Base-by-base conservation (phyloP, 2,797 vertebrate genomes). In the Chanos chanos region DNA sequence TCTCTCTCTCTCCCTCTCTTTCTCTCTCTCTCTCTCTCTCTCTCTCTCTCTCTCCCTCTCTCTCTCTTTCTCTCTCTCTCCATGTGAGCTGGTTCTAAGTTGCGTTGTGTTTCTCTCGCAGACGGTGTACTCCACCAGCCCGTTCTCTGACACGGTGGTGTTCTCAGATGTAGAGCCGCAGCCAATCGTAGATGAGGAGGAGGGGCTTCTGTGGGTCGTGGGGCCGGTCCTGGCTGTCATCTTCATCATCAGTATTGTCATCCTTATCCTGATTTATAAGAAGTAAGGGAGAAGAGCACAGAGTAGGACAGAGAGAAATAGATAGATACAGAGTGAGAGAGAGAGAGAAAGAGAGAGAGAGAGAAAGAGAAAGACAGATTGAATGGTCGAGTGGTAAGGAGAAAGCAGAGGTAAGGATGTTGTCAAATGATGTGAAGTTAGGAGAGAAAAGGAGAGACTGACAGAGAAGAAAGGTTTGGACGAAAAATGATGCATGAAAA, bases 221-320 rank as follows among this genome's bases (percentile, higher is more conserved):
- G 97, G 97, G 37, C 97, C 97, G 9, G 97, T 99, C 55, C 86
- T 99, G 61, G 97, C 97, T 0, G 97, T 99, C 70, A 95, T 99
- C 77, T 99, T 99, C 84, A 99, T 99, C 72, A 96, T 99, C 81
- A 99, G 96, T 82, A 98, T 99, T 64, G 97, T 99, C 81, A 99
- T 99, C 68, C 96, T 96, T 79, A 99, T 99, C 72, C 93, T 99
- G 39, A 94, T 99, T 49, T 99, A 99, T 82, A 99, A 99, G 87
- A 99, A 97, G 96, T 99, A 86, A 21, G 5, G 24, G 12, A 24
- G 7, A 22, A 21, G 6, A 36, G 31, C 37, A 16, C 31, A 18
- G 5, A 19, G 9, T n/a, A 13, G 25, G 9, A 10, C n/a, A 19
- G 21, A 4, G 12, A 4, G 28, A n/a, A 22, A 45, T 13, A 31